A percentile compares a stretch with the other conserved stretches of the same genome.
Conservation (phyloP, 2,797 vertebrate genomes). For the Graptemys geographica region DNA sequence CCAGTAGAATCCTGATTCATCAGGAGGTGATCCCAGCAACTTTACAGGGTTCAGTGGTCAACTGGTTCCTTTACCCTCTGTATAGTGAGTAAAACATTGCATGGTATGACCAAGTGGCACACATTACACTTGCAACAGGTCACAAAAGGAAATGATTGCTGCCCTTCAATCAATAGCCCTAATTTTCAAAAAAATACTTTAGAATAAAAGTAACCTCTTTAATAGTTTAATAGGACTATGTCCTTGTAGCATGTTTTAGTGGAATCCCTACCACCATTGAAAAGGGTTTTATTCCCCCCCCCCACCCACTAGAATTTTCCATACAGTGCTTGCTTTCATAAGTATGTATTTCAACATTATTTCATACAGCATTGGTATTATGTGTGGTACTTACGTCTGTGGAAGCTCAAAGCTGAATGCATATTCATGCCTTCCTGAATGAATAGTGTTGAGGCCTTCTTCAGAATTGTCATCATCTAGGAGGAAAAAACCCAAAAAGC, state of each 20-base stretch:
- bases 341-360: constrained; percentile 9
- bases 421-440: constrained; percentile 95
- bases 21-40: constrained; percentile 20
- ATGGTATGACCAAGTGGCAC: fast-evolving
- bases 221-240: constrained; percentile 57
- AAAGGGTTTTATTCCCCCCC: constrained; percentile 73
- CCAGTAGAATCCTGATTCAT: background rate
- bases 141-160: background rate
- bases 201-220: constrained; percentile 75
- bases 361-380: background rate
- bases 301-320: background rate
- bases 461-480: constrained; percentile 90
- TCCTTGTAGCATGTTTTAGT: constrained; percentile 54
- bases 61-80: background rate
- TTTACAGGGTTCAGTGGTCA: background rate
- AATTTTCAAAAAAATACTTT: background rate
- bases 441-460: constrained; percentile 92
- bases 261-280: constrained; percentile 73
- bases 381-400: constrained; percentile 91
- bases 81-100: background rate
- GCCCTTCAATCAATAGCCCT: background rate
- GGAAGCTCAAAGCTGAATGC: constrained; percentile 99
- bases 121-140: background rate
- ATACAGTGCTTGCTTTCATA: background rate
- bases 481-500: background rate